A percentile compares a stretch with the other conserved stretches of the same genome.
Evolutionary conservation across 2,888 invertebrate genomes (phyloP).

Genomic region (Operophtera brumata): DNA sequence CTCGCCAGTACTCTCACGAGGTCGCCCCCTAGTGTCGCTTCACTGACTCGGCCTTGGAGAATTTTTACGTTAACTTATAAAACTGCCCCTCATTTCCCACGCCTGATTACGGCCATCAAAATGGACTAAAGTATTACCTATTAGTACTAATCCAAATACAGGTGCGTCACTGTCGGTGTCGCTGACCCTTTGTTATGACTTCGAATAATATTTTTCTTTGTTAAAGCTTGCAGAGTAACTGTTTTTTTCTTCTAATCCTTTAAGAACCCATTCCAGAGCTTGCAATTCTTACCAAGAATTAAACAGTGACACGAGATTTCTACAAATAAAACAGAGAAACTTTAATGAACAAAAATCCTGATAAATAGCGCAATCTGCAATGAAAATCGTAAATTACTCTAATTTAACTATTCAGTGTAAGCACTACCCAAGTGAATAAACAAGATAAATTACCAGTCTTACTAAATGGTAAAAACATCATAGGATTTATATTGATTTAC

Average conservation of each 20-base stretch:
- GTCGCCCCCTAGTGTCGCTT: too few species aligned
- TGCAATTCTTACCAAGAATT: too few species aligned
- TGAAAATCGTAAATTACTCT: background rate
- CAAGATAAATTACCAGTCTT: background rate
- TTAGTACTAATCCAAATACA: slow-evolving; percentile 32
- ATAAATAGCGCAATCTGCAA: slow-evolving; percentile 1
- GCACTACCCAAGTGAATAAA: background rate
- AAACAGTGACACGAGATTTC: too few species aligned
- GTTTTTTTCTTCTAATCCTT: background rate
- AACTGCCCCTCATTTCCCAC: background rate
- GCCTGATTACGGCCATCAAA: slow-evolving; percentile 12
- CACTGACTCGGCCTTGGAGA: too few species aligned
- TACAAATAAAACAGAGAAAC: background rate
- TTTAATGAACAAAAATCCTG: background rate
- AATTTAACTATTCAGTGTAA: slow-evolving; percentile 2
- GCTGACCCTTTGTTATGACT: slow-evolving; percentile 29
- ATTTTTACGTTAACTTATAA: background rate
- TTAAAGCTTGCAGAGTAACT: too few species aligned
- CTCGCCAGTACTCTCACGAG: too few species aligned
- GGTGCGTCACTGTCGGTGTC: slow-evolving; percentile 34
- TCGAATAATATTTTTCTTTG: background rate
- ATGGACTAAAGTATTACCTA: slow-evolving; percentile 34
- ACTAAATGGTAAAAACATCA: slow-evolving; percentile 3
- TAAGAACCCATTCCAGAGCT: too few species aligned
- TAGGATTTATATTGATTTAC: slow-evolving; percentile 18